Evolutionary conservation across 2,888 invertebrate species (phyloP).

Genomic region (Polyploca ridens): DNA sequence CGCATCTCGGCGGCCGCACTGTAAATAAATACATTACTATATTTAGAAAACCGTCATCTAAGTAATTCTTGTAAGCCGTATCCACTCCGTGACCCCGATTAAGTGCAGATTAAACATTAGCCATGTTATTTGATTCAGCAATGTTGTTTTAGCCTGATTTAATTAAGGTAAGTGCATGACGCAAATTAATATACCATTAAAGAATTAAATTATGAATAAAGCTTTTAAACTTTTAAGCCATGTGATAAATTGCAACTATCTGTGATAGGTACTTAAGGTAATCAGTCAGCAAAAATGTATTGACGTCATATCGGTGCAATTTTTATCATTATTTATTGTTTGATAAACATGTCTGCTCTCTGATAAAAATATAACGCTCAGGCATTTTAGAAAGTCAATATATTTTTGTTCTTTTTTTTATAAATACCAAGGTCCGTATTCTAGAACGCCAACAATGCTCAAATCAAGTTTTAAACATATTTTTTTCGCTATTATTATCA

Average conservation of each 20-base stretch:
- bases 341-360: neutral
- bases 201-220: neutral
- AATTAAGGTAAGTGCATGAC: too few species aligned
- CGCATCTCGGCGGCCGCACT: too few species aligned
- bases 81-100: neutral
- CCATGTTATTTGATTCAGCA: neutral
- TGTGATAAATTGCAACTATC: neutral
- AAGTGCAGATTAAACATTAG: neutral
- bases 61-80: slow-evolving; percentile 13
- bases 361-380: neutral
- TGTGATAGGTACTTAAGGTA: neutral
- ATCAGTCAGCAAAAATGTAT: neutral
- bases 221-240: neutral
- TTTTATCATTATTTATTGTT: neutral
- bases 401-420: neutral
- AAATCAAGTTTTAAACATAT: too few species aligned
- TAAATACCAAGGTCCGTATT: too few species aligned
- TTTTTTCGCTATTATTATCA: too few species aligned
- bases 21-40: too few species aligned
- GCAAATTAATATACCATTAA: neutral
- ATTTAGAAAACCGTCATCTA: too few species aligned
- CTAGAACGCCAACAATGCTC: too few species aligned
- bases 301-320: neutral
- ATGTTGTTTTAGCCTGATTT: neutral
- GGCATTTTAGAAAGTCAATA: neutral